Evolutionary conservation across 1,140 invertebrate species (phyloP).

Genomic region (Ceratina calcarata): DNA sequence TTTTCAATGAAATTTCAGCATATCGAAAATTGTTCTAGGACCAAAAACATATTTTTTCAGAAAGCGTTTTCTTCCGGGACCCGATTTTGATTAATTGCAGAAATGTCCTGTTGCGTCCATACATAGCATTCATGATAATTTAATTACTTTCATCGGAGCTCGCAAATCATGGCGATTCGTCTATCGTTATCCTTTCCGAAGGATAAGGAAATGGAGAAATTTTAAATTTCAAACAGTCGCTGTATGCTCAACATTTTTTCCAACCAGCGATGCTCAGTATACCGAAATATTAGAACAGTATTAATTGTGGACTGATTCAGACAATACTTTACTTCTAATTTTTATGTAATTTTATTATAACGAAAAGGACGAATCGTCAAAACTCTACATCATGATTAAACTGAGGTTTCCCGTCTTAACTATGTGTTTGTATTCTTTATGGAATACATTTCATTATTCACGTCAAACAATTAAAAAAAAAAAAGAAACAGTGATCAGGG

Average conservation of each 20-base stretch:
- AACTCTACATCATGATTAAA: slow-evolving; percentile 1
- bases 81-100: slow-evolving; percentile 10
- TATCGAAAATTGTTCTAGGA: slow-evolving; percentile 48
- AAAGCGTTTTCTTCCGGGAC: background rate
- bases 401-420: slow-evolving; percentile 16
- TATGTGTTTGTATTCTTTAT: slow-evolving; percentile 26
- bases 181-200: background rate
- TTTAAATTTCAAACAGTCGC: background rate
- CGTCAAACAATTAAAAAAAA: no score
- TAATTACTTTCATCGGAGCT: background rate
- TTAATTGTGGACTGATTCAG: background rate
- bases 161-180: slow-evolving; percentile 23
- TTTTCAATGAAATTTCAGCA: slow-evolving; percentile 12
- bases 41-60: slow-evolving; percentile 47
- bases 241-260: background rate
- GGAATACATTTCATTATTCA: slow-evolving; percentile 34
- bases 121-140: background rate
- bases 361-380: slow-evolving; percentile 17
- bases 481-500: slow-evolving; percentile 35
- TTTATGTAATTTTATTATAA: background rate
- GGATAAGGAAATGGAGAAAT: background rate
- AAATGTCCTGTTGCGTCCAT: background rate
- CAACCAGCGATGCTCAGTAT: background rate
- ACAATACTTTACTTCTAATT: slow-evolving; percentile 34
- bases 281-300: background rate